A percentile compares a stretch with the other conserved stretches of the same genome.
phyloP scores from a whole-genome alignment of 2,888 invertebrate species.

The Macropis europaea region DNA sequence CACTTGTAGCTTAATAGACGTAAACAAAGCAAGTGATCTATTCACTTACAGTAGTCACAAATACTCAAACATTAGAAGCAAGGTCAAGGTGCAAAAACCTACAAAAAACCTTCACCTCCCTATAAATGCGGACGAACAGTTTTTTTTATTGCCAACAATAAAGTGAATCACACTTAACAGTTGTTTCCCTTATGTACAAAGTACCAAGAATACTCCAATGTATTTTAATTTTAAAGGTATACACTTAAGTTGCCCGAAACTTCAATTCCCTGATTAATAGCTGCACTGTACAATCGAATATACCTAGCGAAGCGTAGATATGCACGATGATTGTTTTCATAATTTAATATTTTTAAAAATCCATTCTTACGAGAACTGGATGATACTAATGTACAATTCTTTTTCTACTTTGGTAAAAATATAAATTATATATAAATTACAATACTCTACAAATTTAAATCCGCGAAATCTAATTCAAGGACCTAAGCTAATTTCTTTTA shows the following conservation, averaged over 20 bases:
- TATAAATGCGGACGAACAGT: slow-evolving; percentile 70
- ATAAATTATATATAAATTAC: slow-evolving; percentile 13
- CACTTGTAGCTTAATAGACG: neutral
- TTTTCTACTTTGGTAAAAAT: slow-evolving; percentile 17
- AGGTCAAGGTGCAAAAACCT: slow-evolving; percentile 74
- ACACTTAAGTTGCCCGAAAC: slow-evolving; percentile 29
- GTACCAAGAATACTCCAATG: slow-evolving; percentile 46
- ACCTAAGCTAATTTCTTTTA: slow-evolving; percentile 11
- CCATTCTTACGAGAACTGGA: slow-evolving; percentile 6
- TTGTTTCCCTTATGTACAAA: slow-evolving; percentile 60
- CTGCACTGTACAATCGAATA: slow-evolving; percentile 28
- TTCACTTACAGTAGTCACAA: slow-evolving; percentile 36
- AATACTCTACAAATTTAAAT: slow-evolving; percentile 6
- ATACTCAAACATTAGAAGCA: slow-evolving; percentile 56
- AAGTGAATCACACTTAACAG: slow-evolving; percentile 75
- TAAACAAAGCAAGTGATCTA: slow-evolving; percentile 28
- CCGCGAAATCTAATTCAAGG: neutral
- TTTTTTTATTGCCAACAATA: slow-evolving; percentile 75
- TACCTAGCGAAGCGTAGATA: slow-evolving; percentile 28
- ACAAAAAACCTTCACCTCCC: slow-evolving; percentile 77
- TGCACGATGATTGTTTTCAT: slow-evolving; percentile 20
- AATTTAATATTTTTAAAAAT: slow-evolving; percentile 9
- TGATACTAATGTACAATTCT: slow-evolving; percentile 27
- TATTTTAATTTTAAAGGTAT: slow-evolving; percentile 21
- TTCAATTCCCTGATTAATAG: slow-evolving; percentile 29